Evolutionary conservation across 2,113 vertebrate genomes (phyloP).

Genomic region (Eulemur macaco): DNA sequence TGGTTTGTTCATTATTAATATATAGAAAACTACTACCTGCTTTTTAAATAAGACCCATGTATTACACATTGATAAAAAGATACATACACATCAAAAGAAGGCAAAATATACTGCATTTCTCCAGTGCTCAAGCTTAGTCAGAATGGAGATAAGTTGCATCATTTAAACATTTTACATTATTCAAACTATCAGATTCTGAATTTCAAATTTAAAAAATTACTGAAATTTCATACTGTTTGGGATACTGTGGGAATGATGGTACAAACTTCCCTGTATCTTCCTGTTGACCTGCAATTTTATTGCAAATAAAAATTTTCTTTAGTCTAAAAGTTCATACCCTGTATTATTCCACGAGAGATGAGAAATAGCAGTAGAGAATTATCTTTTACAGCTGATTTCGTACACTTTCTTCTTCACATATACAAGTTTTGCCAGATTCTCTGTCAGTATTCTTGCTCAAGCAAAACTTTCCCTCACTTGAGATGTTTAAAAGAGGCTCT

Average conservation of each 20-base stretch:
- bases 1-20: neutral
- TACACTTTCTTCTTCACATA: neutral
- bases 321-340: neutral
- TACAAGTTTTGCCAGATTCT: neutral
- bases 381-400: neutral
- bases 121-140: neutral
- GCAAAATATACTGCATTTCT: neutral
- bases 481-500: neutral
- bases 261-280: neutral
- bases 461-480: neutral
- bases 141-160: neutral
- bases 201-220: neutral
- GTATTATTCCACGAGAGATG: neutral
- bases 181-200: neutral
- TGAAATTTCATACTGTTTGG: neutral
- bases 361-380: neutral
- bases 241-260: neutral
- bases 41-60: conserved; percentile 34
- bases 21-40: neutral
- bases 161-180: conserved; percentile 26
- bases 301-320: conserved; percentile 1
- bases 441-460: neutral
- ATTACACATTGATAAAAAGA: neutral
- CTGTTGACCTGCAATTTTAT: neutral
- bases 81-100: conserved; percentile 6